These are phyloP conservation scores for Cossypha polioptera DNA, from an alignment of 2,797 vertebrate species.

Conservation along the genomic window DNA sequence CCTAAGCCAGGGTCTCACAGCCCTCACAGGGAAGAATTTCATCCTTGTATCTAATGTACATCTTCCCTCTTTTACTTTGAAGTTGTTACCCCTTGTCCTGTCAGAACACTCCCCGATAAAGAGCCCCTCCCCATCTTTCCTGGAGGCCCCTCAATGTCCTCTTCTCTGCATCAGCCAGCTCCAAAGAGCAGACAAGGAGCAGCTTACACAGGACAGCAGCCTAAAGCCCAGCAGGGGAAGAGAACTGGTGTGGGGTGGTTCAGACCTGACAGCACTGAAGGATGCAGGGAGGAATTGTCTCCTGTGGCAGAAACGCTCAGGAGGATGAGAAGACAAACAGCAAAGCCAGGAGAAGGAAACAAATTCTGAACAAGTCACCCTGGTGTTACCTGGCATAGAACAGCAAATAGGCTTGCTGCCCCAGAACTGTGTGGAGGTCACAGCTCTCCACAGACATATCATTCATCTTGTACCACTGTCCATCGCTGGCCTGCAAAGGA, in stretches of 20 bases:
- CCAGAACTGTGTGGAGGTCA: background rate
- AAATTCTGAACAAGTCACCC: rapidly evolving
- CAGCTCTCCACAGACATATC: background rate
- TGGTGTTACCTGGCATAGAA: background rate
- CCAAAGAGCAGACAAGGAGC: background rate
- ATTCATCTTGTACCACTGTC: background rate
- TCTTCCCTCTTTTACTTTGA: background rate
- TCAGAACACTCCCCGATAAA: background rate
- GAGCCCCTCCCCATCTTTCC: background rate
- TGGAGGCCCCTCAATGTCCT: no score
- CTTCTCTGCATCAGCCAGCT: background rate
- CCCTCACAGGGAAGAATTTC: background rate
- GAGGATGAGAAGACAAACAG: background rate
- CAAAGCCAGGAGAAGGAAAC: background rate
- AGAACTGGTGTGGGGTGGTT: background rate
- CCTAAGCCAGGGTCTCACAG: rapidly evolving
- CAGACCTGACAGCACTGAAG: background rate
- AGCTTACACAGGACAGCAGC: background rate
- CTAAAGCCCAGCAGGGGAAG: background rate
- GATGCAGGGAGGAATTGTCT: background rate
- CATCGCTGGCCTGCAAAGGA: background rate
- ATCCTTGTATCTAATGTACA: background rate
- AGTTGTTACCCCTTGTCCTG: background rate
- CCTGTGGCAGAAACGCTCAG: background rate
- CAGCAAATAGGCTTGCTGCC: background rate